These are phyloP conservation scores for Macaria notata DNA, from an alignment of 2,888 invertebrate genomes.

Conservation along the genomic window DNA sequence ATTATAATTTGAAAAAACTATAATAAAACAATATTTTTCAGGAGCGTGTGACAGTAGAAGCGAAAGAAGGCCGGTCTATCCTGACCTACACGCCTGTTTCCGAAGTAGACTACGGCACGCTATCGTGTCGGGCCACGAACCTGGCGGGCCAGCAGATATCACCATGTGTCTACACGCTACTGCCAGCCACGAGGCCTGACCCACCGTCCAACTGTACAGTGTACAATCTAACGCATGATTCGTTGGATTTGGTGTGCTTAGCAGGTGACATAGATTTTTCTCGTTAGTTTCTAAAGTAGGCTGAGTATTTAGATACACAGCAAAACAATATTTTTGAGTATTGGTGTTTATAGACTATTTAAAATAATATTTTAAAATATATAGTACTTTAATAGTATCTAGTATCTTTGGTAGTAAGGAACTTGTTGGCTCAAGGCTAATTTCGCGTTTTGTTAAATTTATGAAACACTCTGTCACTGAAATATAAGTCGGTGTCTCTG, in stretches of 20 bases:
- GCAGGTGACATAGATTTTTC: constrained; percentile 66
- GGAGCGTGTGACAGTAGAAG: constrained; percentile 81
- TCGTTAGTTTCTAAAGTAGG: no score
- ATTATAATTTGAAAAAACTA: no score
- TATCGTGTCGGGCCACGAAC: constrained; percentile 89
- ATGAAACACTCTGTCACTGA: no score
- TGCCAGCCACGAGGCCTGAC: constrained; percentile 90
- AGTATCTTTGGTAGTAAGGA: no score
- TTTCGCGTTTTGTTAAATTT: no score
- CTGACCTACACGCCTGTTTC: constrained; percentile 90
- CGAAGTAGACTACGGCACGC: constrained; percentile 90
- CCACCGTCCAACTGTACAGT: constrained; percentile 90
- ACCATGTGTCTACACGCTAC: constrained; percentile 89
- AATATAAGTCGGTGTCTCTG: no score
- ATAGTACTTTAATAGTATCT: no score
- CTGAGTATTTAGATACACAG: no score
- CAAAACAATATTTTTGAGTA: no score
- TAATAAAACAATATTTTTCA: constrained; percentile 37
- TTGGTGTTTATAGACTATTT: no score
- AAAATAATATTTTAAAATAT: no score
- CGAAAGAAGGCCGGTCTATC: constrained; percentile 82
- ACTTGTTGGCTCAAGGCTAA: no score
- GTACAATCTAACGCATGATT: constrained; percentile 89
- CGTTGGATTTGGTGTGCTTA: constrained; percentile 87
- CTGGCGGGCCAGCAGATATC: constrained; percentile 86